Conservation (phyloP, 2,888 invertebrate species). For the Anticlea derivata region DNA sequence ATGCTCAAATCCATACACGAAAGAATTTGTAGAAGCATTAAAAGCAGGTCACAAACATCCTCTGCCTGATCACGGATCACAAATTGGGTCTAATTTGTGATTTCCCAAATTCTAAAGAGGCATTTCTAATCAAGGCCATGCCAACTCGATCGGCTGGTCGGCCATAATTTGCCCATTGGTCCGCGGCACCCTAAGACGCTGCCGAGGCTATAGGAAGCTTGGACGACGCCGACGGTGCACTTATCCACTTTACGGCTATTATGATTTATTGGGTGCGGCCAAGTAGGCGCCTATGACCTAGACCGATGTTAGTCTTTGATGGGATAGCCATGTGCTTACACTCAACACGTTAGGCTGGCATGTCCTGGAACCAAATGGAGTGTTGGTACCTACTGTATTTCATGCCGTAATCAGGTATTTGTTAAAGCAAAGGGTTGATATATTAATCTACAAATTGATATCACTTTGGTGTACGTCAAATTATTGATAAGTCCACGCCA, state of each 20-base stretch:
- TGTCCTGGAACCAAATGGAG: too few relatives aligned
- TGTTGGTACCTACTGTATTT: too few relatives aligned
- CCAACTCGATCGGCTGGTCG: conserved; percentile 10
- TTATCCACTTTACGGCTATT: conserved; percentile 80
- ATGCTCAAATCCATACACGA: too few relatives aligned
- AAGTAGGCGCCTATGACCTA: conserved; percentile 73
- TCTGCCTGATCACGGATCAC: background rate
- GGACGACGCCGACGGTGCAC: conserved; percentile 61
- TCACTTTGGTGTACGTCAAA: too few relatives aligned
- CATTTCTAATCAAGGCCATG: conserved; percentile 26
- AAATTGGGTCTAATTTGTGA: background rate
- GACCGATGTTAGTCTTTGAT: conserved; percentile 47
- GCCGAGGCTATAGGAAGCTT: conserved; percentile 76
- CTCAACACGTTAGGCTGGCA: background rate
- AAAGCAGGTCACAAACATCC: background rate
- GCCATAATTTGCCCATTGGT: conserved; percentile 36
- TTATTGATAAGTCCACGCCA: too few relatives aligned
- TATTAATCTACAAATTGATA: too few relatives aligned
- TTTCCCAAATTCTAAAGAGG: background rate
- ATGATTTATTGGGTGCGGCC: conserved; percentile 74
- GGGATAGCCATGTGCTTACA: background rate
- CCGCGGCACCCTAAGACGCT: conserved; percentile 58
- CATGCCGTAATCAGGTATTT: too few relatives aligned
- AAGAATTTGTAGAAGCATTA: background rate
- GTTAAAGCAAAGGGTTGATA: too few relatives aligned